Percentiles rank a stretch among this genome's conserved stretches.
Conservation (phyloP, 2,888 invertebrate genomes). For the Keiferia lycopersicella region DNA sequence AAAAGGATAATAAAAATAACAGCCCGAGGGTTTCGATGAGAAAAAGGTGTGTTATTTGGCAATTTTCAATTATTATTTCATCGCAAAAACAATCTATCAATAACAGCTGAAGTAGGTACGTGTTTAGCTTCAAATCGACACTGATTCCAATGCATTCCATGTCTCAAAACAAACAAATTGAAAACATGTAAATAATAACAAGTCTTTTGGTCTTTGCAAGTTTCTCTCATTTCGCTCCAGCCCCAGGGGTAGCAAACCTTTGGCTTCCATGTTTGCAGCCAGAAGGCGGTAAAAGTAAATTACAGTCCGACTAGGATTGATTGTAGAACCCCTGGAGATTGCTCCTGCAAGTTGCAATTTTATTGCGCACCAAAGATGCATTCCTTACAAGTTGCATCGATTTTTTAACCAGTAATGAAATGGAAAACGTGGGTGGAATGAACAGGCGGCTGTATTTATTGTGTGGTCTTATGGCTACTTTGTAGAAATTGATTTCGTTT, state of each 20-base stretch:
- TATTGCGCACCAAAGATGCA: conserved; percentile 42
- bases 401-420: conserved; percentile 13
- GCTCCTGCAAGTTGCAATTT: conserved; percentile 59
- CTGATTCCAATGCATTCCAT: conserved; percentile 32
- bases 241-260: conserved; percentile 39
- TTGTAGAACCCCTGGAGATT: conserved; percentile 59
- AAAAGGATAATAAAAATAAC: too few relatives aligned
- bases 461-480: background rate
- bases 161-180: conserved; percentile 36
- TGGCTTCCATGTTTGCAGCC: conserved; percentile 45
- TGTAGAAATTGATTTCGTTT: too few relatives aligned
- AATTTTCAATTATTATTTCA: too few relatives aligned
- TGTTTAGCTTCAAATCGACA: background rate
- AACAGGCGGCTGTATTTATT: background rate
- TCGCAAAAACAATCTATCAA: background rate
- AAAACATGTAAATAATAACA: conserved; percentile 37
- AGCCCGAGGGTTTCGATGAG: too few relatives aligned
- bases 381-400: conserved; percentile 15
- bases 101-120: too few relatives aligned
- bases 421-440: conserved; percentile 10
- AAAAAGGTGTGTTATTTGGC: too few relatives aligned
- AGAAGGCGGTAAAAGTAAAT: conserved; percentile 64
- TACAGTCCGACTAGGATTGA: conserved; percentile 63
- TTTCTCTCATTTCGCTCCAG: conserved; percentile 36
- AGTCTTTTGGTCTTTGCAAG: conserved; percentile 27